These are phyloP conservation scores for Phrynocephalus versicolor DNA, from an alignment of 2,113 vertebrate genomes.

Conservation along the genomic window DNA sequence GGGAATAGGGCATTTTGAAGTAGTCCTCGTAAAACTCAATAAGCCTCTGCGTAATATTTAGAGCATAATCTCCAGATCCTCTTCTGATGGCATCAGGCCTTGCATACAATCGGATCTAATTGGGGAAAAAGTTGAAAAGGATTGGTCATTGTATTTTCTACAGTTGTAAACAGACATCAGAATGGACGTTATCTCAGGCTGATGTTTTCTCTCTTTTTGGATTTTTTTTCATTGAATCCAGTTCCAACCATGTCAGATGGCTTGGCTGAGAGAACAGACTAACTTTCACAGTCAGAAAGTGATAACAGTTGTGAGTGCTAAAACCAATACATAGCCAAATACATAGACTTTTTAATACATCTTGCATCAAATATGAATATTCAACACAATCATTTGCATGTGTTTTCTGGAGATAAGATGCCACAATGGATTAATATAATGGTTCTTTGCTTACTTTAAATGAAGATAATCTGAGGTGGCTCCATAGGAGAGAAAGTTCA, in stretches of 20 bases:
- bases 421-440: conserved; percentile 71
- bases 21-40: conserved; percentile 98
- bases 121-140: conserved; percentile 56
- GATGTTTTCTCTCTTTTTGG: neutral
- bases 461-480: conserved; percentile 57
- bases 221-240: neutral
- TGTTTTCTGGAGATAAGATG: conserved; percentile 75
- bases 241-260: conserved; percentile 10
- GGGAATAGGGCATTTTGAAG: conserved; percentile 96
- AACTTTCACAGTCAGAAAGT: conserved; percentile 55
- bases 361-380: conserved; percentile 70
- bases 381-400: conserved; percentile 69
- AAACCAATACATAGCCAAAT: conserved; percentile 42
- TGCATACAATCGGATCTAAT: conserved; percentile 92
- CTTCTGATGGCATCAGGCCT: conserved; percentile 93
- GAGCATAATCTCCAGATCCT: conserved; percentile 94
- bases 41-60: conserved; percentile 95
- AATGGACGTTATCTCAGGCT: conserved; percentile 28
- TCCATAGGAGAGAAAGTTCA: conserved; percentile 66
- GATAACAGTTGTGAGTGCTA: conserved; percentile 53
- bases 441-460: conserved; percentile 67
- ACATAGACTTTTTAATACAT: conserved; percentile 58
- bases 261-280: conserved; percentile 45
- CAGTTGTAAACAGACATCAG: conserved; percentile 28
- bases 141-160: conserved; percentile 55